These are phyloP conservation scores for Drosophila ezoana DNA, from an alignment of 2,888 invertebrate species.

Conservation along the genomic window DNA sequence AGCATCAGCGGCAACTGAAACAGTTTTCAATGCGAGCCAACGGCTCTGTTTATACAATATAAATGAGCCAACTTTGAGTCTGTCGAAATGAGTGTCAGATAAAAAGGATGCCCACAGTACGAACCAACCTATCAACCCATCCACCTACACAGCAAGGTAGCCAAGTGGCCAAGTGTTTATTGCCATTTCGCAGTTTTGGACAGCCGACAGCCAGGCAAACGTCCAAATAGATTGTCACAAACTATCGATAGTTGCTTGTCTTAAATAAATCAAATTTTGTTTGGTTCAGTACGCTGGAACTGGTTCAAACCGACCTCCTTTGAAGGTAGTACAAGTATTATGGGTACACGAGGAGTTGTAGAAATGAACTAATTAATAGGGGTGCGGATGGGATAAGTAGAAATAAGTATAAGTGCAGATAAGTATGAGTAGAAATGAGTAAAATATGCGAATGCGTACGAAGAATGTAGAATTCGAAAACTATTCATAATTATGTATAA, in stretches of 20 bases:
- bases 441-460: background rate
- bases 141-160: slow-evolving; percentile 3
- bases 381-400: background rate
- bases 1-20: slow-evolving; percentile 12
- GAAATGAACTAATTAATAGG: background rate
- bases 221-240: slow-evolving; percentile 18
- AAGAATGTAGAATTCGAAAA: too few relatives aligned
- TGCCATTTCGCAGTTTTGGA: slow-evolving; percentile 21
- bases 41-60: slow-evolving; percentile 73
- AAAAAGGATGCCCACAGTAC: slow-evolving; percentile 28
- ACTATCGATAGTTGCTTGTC: slow-evolving; percentile 12
- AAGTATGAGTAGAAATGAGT: background rate
- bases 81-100: slow-evolving; percentile 39
- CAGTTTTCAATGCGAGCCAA: slow-evolving; percentile 57
- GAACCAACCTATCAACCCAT: background rate
- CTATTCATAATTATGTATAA: too few relatives aligned
- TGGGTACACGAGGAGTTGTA: too few relatives aligned
- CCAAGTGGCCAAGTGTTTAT: slow-evolving; percentile 25
- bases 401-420: background rate
- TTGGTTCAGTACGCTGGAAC: background rate
- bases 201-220: slow-evolving; percentile 38
- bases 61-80: slow-evolving; percentile 67
- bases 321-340: too few relatives aligned
- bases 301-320: too few relatives aligned
- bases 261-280: slow-evolving; percentile 1